Base-by-base conservation (phyloP, 2,888 invertebrate genomes). In the Apotomis capreana region DNA sequence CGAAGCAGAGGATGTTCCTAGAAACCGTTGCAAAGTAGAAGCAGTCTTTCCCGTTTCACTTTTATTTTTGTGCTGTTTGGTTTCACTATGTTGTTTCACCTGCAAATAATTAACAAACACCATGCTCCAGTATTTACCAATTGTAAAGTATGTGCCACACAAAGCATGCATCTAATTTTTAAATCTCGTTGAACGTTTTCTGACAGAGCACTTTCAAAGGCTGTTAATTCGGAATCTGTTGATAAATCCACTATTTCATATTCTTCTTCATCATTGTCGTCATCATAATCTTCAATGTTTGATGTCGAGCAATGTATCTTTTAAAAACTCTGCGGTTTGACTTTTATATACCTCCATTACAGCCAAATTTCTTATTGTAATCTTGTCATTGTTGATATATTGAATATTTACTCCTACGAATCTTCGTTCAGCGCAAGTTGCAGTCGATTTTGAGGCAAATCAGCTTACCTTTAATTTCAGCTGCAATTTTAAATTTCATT, bases 131-230 rank as follows among this genome's bases (percentile, higher is more conserved):
- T n/a, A n/a, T n/a, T n/a, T n/a, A n/a, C n/a, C n/a, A n/a, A n/a
- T 9, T 60, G 60, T 10, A 60, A 60, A 3, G 60, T 60, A 15
- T 60, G 51, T 51, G 44, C 61, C 3, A 36, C 61, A 6, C 61
- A 61, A 26, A 61, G 61, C 61, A 61, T 61, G 5, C 61, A 49
- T 61, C 61, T 49, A n/a, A 61, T 61, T n/a, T 61, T 61, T 4
- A 60, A 15, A 46, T 60, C 0, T 60, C 46, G 60, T 9, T 46
- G 46, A 6, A 0, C 15, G 15, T 15, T 5, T 5, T 46, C 15
- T 40, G 3, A 40, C 40, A 60, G 15, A 46, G 60, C 60, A 60
- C 15, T 60, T 60, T 60, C 46, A 4, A 60, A 46, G 46, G 46
- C 15, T 46, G 60, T 10, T 5, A 60, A 15, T 46, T 60, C 46